Base-by-base conservation (phyloP, 1,140 invertebrate species). In the Zelostemma sp. region DNA sequence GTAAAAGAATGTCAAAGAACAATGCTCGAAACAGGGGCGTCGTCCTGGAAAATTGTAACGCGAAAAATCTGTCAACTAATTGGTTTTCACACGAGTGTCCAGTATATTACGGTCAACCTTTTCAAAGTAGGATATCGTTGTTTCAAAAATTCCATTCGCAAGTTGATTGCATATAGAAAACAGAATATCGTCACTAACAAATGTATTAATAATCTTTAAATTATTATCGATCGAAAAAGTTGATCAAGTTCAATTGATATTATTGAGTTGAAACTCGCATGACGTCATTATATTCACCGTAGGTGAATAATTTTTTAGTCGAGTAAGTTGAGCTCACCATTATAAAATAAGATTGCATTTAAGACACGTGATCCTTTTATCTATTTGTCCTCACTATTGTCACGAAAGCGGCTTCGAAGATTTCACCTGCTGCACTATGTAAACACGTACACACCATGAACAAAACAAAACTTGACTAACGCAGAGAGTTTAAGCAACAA, bases 21-120 rank as follows among this genome's bases (percentile, higher is more conserved):
- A 67, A 67, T 67, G 31, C 47, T 31, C 53, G 43, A 47, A 53
- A 18, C 38, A 57, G 56, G 60, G 61, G 56, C 45, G 56, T 63
- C 45, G 14, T 51, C 16, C 12, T 38, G 51, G 57, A 41, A 65
- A 65, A 60, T 53, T 62, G 55, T 61, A 54, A 61, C 56, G 40
- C 33, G 33, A 51, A 48, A 54, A 62, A 31, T 78, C 77, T 74
- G 77, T 78, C 62, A 57, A 45, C 73, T 80, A 80, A 80, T 80
- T 80, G 77, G 62, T 73, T 72, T 63, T 41, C 41, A 47, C 49
- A 50, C 50, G n/a, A 18, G 9, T 21, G 18, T 21, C 40, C 28
- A 6, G 5, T 31, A 40, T 40, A 17, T 41, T 55, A 11, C 6
- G 40, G 18, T 55, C 35, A 41, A 41, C 28, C n/a, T 17, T 41